phyloP scores from a whole-genome alignment of 2,888 invertebrate species.

The Drosophila eohydei region DNA sequence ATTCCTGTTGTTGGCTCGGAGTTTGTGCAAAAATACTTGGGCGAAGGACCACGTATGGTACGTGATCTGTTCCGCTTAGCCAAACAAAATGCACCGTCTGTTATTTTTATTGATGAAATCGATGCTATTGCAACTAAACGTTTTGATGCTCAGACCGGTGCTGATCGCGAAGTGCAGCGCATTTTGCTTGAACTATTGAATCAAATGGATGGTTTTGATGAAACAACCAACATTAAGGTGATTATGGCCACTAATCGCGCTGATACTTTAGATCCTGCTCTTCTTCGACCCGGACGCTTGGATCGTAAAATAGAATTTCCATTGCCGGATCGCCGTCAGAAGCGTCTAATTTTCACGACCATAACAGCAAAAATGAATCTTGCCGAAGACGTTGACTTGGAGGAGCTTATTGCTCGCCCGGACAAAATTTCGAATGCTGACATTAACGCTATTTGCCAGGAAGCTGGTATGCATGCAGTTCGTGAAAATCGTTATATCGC shows the following conservation, averaged over 20 bases:
- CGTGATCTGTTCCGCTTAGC: slow-evolving; percentile 99
- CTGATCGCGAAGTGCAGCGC: slow-evolving; percentile 98
- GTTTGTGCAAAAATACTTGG: slow-evolving; percentile 99
- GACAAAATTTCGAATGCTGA: slow-evolving; percentile 99
- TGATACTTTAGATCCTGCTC: slow-evolving; percentile 98
- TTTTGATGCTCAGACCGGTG: slow-evolving; percentile 99
- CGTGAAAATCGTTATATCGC: slow-evolving; percentile 99
- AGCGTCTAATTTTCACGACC: slow-evolving; percentile 98
- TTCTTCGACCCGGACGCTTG: slow-evolving; percentile 90
- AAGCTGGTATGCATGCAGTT: slow-evolving; percentile 99
- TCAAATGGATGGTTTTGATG: slow-evolving; percentile 99
- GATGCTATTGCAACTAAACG: slow-evolving; percentile 99
- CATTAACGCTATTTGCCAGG: slow-evolving; percentile 99
- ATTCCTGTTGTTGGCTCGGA: slow-evolving; percentile 99
- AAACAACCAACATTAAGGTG: slow-evolving; percentile 99
- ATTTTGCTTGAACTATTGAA: slow-evolving; percentile 98
- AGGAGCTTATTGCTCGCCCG: slow-evolving; percentile 99
- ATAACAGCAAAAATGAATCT: slow-evolving; percentile 98
- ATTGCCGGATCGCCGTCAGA: slow-evolving; percentile 93
- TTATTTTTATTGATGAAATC: slow-evolving; percentile 99
- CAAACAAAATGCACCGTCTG: slow-evolving; percentile 99
- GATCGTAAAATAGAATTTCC: slow-evolving; percentile 99
- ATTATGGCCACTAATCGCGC: slow-evolving; percentile 99
- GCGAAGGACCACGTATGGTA: slow-evolving; percentile 99
- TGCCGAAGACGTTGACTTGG: slow-evolving; percentile 99